Percentiles rank a stretch among this genome's conserved stretches.
Evolutionary conservation across 2,113 vertebrate genomes (phyloP).

Genomic region (Cathartes aura): DNA sequence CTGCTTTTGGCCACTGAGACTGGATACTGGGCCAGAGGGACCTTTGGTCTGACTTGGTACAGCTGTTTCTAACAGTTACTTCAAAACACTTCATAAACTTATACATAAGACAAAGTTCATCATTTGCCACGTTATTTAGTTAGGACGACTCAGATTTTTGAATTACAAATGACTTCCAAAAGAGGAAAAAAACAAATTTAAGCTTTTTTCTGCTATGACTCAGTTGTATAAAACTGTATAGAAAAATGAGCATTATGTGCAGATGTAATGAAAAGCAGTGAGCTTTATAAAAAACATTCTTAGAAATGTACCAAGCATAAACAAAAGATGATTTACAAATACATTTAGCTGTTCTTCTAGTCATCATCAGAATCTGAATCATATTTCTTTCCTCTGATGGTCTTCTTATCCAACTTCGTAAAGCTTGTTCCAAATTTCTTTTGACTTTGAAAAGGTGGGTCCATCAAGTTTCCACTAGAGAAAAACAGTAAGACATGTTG

Average conservation of each 20-base stretch:
- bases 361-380: constrained; percentile 96
- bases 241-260: constrained; percentile 66
- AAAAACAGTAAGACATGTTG: background rate
- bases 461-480: constrained; percentile 91
- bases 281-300: constrained; percentile 73
- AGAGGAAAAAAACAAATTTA: constrained; percentile 35
- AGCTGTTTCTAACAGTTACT: constrained; percentile 28
- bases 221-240: constrained; percentile 71
- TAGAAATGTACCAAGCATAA: constrained; percentile 74
- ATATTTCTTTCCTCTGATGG: constrained; percentile 89
- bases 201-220: constrained; percentile 48
- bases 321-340: constrained; percentile 70
- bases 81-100: background rate
- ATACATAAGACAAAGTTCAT: background rate
- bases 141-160: constrained; percentile 38
- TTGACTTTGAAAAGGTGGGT: constrained; percentile 86
- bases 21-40: background rate
- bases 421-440: constrained; percentile 87
- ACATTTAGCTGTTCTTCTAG: constrained; percentile 71
- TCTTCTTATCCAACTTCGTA: constrained; percentile 95
- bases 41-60: constrained; percentile 42
- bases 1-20: constrained; percentile 12
- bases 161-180: constrained; percentile 50
- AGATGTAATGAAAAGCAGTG: constrained; percentile 64
- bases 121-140: background rate